A percentile compares a stretch with the other conserved stretches of the same genome.
Conservation (phyloP, 2,113 vertebrate genomes). For the Tragelaphus strepsiceros region DNA sequence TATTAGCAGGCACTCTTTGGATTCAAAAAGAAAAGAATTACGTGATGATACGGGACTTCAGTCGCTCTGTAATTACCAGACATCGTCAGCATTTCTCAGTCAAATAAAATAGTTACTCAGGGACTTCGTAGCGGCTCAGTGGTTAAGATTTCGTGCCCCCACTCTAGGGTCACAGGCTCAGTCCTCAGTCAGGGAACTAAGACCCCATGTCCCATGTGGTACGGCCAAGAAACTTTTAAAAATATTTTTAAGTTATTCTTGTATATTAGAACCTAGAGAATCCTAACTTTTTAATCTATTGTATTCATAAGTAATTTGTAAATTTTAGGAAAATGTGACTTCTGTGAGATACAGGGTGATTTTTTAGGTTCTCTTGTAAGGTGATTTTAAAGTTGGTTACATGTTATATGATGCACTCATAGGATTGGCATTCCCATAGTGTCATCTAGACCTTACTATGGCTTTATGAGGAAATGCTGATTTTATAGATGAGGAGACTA, state of each 20-base stretch:
- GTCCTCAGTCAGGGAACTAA: background rate
- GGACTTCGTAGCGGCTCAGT: background rate
- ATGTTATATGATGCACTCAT: background rate
- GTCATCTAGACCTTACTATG: background rate
- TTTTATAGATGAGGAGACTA: background rate
- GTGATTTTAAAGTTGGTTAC: background rate
- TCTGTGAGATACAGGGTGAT: background rate
- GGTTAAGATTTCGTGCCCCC: background rate
- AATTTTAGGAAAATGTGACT: background rate
- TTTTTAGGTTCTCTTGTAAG: background rate
- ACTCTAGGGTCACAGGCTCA: background rate
- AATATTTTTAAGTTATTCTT: background rate
- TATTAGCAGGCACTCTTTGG: background rate
- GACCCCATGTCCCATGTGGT: background rate
- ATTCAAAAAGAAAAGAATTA: background rate
- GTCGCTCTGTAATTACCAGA: background rate
- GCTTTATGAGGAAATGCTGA: background rate
- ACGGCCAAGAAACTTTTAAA: background rate
- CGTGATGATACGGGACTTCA: background rate
- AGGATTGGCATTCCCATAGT: background rate
- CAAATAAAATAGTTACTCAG: background rate
- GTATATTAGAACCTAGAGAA: background rate
- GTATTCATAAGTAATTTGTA: background rate
- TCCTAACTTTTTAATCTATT: background rate
- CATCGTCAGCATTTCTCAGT: background rate